A percentile compares a stretch with the other conserved stretches of the same genome.
These are phyloP conservation scores for Orchesella flavescens DNA, from an alignment of 2,888 invertebrate species.

Conservation along the genomic window DNA sequence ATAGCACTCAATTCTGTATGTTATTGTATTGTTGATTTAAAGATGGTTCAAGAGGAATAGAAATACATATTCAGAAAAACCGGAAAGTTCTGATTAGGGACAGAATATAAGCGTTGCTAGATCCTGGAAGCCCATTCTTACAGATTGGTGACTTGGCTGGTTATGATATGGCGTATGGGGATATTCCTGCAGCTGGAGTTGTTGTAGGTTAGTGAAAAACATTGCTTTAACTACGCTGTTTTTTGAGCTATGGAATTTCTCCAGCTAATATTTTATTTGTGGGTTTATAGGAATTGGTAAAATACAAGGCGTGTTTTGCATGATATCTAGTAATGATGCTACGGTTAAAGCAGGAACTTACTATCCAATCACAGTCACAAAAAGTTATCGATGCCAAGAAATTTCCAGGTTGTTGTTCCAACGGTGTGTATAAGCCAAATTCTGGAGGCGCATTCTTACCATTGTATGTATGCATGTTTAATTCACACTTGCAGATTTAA, in stretches of 20 bases:
- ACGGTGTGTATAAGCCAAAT: conserved; percentile 76
- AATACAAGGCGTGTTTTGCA: conserved; percentile 74
- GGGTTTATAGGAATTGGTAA: conserved; percentile 74
- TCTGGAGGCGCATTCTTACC: conserved; percentile 77
- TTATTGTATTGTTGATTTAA: no score
- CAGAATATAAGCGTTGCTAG: conserved; percentile 74
- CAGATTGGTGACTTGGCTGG: conserved; percentile 76
- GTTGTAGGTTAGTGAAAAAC: conserved; percentile 72
- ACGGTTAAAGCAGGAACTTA: conserved; percentile 76
- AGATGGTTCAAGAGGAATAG: conserved; percentile 72
- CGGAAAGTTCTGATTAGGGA: conserved; percentile 75
- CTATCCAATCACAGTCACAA: conserved; percentile 76
- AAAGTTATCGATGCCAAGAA: conserved; percentile 75
- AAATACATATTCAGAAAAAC: conserved; percentile 73
- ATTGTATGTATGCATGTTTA: conserved; percentile 76
- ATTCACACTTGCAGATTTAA: no score
- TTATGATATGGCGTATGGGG: conserved; percentile 76
- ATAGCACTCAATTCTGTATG: no score
- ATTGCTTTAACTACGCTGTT: no score
- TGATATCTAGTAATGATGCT: conserved; percentile 76
- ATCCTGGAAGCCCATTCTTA: conserved; percentile 73
- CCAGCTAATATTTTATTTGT: no score
- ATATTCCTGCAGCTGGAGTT: conserved; percentile 75
- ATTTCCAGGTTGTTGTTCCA: conserved; percentile 74
- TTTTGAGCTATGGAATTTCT: no score